Conservation (phyloP, 2,888 invertebrate genomes). For the Heteropelma amictum region DNA sequence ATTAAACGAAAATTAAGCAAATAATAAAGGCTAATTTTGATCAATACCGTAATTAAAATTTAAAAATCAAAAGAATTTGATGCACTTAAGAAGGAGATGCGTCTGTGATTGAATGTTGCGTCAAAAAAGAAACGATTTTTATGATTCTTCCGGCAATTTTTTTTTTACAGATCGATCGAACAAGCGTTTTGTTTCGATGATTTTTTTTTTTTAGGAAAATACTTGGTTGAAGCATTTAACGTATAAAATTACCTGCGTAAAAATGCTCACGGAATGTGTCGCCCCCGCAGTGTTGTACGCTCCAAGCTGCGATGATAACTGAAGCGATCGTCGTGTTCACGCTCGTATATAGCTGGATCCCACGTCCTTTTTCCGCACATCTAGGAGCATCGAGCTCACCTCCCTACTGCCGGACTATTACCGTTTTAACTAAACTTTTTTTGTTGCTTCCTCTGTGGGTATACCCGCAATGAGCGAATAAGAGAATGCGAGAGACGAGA, state of each 20-base stretch:
- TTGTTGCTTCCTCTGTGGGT: background rate
- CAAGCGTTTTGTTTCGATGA: background rate
- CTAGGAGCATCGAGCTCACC: slow-evolving; percentile 49
- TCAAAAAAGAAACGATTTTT: no score
- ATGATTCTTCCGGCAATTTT: no score
- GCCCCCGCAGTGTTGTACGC: slow-evolving; percentile 54
- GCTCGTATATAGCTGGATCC: slow-evolving; percentile 53
- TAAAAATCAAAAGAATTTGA: no score
- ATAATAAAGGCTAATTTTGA: background rate
- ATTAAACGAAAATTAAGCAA: background rate
- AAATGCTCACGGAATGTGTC: slow-evolving; percentile 6
- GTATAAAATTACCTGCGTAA: slow-evolving; percentile 42
- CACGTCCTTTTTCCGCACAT: slow-evolving; percentile 50
- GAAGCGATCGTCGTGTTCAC: slow-evolving; percentile 46
- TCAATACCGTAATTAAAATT: background rate
- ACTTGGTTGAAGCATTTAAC: background rate
- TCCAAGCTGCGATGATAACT: slow-evolving; percentile 58
- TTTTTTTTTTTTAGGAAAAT: background rate
- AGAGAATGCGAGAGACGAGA: background rate
- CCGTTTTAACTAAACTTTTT: slow-evolving; percentile 51
- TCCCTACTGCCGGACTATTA: slow-evolving; percentile 41
- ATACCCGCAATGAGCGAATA: background rate
- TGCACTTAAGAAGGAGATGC: no score
- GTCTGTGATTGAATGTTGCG: no score
- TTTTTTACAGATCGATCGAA: no score